Evolutionary conservation across 2,797 vertebrate species (phyloP).

Genomic region (Rhinella marina): DNA sequence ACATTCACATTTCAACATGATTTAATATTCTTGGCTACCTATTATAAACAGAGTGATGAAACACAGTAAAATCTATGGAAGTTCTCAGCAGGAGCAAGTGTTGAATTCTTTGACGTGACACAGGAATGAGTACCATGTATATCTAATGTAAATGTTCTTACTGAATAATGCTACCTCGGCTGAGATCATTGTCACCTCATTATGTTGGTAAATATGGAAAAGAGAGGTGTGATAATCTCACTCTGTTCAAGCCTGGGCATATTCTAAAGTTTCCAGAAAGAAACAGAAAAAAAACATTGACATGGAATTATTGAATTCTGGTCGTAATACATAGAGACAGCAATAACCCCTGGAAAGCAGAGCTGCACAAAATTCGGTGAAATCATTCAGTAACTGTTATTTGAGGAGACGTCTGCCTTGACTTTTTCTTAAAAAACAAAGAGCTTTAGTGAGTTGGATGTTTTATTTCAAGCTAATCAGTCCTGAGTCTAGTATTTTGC

Average conservation of each 20-base stretch:
- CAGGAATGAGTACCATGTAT: background rate
- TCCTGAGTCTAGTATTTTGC: slow-evolving; percentile 30
- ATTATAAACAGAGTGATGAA: background rate
- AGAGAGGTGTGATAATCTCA: slow-evolving; percentile 17
- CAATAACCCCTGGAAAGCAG: background rate
- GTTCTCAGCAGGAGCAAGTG: background rate
- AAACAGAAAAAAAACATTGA: background rate
- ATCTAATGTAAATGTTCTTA: background rate
- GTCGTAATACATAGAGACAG: background rate
- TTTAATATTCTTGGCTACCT: background rate
- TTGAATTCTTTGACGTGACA: background rate
- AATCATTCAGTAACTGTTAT: slow-evolving; percentile 17
- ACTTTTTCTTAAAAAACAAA: slow-evolving; percentile 1
- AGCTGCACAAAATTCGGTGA: background rate
- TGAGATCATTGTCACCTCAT: slow-evolving; percentile 35
- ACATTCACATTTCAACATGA: background rate
- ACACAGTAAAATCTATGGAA: background rate
- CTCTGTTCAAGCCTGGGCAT: slow-evolving; percentile 16
- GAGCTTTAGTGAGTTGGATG: background rate
- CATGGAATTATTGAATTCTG: background rate
- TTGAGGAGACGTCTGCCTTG: background rate
- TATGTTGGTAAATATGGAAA: background rate
- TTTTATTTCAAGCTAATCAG: slow-evolving; percentile 47
- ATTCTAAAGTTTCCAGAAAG: slow-evolving; percentile 5
- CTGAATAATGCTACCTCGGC: background rate